Base-by-base conservation (phyloP, 2,797 vertebrate species). In the Bryconaethiops microstoma region DNA sequence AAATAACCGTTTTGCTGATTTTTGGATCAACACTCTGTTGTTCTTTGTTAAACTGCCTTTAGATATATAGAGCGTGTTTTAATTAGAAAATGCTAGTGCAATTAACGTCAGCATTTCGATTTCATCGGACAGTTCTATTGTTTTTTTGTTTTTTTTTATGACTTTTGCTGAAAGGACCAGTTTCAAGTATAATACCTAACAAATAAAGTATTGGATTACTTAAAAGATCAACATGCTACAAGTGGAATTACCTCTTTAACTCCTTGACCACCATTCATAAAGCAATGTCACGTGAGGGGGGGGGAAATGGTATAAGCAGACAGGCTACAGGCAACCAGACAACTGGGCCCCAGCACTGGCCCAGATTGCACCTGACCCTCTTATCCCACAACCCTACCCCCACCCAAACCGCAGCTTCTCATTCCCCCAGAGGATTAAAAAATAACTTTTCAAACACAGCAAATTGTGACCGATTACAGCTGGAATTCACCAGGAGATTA, bases 391-490 rank as follows among this genome's bases (percentile, higher is more conserved):
- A 4, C 35, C 2, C 74, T 52, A 40, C 7, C 68, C 54, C 42
- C 63, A 72, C 35, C 35, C 35, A 35, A 60, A 65, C 78, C 50
- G 13, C 45, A 40, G 69, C 42, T 78, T 59, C 85, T 88, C 79
- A 82, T 74, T 84, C 75, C 75, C 76, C 10, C 2, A 50, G 64
- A 60, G 87, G 88, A 91, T 92, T 90, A 90, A 73, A 52, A 86
- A 68, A 82, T 82, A 86, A 86, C 84, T 85, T 86, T 76, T 88
- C 77, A 87, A 88, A 89, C 86, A 80, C 77, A 80, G 87, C 87
- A 83, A 85, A 89, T 82, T 80, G 77, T 87, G 83, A 88, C 84
- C 72, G 87, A 91, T 90, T 90, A 92, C 87, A 86, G 76, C 78
- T 16, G 80, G 62, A 69, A 68, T 85, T 81, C 83, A 78, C 67